Base-by-base conservation (phyloP, 2,113 vertebrate species). In the Euleptes europaea region DNA sequence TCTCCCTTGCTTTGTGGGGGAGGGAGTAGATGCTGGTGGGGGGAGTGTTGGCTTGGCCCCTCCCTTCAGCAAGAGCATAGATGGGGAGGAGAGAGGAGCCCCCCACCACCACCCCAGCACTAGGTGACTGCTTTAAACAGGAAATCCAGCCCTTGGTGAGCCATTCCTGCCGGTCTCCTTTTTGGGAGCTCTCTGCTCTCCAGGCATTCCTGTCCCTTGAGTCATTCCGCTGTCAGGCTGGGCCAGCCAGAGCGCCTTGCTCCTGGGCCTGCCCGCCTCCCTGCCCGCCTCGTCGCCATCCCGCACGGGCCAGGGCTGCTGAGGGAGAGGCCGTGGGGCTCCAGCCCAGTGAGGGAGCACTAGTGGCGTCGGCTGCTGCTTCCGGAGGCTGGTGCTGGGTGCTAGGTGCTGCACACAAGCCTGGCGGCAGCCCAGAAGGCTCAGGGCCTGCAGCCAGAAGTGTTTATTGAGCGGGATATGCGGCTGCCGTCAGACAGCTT, bases 171-270 rank as follows among this genome's bases (percentile, higher is more conserved):
- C 63, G 0, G 44, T 88, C 87, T 92, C 90, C 92, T 93, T 91
- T 92, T 93, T 2, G 6, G 92, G 92, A 95, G 83, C 0, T 14
- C 84, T 71, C 67, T 0, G 0, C 49, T 33, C 65, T 70, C 40
- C 3, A 83, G 90, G 91, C 87, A 94, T 94, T 94, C 93, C 82
- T 94, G 82, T 83, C 40, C 51, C 60, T 90, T 94, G 91, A 92
- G 83, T 94, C 92, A 90, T 19, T 35, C 67, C 5, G 67, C 5
- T 69, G 67, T 12, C 51, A 26, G 19, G 40, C 38, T 17, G 14
- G 65, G 31, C 42, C 54, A 71, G 26, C 47, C n/a, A 6, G 14
- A 3, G n/a, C 47, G 51, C 35, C 49, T 44, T 10, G 31, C 13
- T 49, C 19, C 31, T 51, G 44, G 4, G 44, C 44, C 60, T 19